Conservation (phyloP, 2,797 vertebrate species). For the Ispidina picta region DNA sequence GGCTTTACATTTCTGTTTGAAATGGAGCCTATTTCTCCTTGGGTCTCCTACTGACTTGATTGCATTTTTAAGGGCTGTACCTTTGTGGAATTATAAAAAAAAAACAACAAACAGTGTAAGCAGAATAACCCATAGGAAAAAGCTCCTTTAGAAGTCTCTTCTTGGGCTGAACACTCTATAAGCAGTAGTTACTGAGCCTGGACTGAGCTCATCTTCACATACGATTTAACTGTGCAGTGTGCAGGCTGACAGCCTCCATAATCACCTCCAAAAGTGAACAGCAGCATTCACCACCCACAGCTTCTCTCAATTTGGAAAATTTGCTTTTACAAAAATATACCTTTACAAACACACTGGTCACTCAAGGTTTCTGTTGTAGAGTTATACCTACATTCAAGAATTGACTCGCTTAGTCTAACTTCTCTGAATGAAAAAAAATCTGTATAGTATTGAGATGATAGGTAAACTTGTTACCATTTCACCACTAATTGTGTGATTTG, state of each 20-base stretch:
- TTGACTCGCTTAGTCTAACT: not conserved
- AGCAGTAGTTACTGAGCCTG: not conserved
- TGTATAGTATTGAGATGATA: not conserved
- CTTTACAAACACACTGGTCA: not conserved
- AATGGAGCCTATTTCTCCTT: not conserved
- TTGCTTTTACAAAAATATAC: not conserved
- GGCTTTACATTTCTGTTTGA: not conserved
- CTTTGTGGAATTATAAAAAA: not conserved
- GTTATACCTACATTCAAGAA: not conserved
- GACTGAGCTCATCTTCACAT: accelerated
- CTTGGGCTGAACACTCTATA: not conserved
- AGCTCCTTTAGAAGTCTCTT: not conserved
- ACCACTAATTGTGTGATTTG: not conserved
- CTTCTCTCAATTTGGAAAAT: not conserved
- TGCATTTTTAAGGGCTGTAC: not conserved
- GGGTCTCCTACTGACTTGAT: not conserved
- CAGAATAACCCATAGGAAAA: not conserved
- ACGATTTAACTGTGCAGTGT: not conserved
- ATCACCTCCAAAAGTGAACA: not conserved
- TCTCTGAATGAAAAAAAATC: not conserved
- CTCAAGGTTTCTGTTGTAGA: accelerated
- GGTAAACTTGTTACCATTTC: not conserved
- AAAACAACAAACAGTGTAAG: not conserved
- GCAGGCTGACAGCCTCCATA: not conserved
- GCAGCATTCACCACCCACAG: not conserved